phyloP scores from a whole-genome alignment of 2,113 vertebrate genomes.

The Arvicanthis niloticus region DNA sequence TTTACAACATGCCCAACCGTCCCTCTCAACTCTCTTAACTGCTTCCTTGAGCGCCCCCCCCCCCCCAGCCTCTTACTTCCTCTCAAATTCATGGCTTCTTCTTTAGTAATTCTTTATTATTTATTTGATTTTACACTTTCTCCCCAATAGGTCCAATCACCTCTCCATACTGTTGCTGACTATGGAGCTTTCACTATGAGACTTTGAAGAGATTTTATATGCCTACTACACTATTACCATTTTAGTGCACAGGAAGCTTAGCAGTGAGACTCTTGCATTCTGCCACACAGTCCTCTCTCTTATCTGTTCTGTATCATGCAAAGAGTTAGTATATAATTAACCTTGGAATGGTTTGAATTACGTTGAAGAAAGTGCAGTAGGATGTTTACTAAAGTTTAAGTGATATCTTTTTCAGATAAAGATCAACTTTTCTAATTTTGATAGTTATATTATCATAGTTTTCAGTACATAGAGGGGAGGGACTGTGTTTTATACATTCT shows the following conservation, averaged over 20 bases:
- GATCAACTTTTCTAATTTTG: not conserved
- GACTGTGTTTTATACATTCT: not conserved
- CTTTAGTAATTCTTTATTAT: too few species aligned
- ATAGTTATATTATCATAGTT: conserved; percentile 35
- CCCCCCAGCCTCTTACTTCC: too few species aligned
- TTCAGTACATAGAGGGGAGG: not conserved
- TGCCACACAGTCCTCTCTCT: not conserved
- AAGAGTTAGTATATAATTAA: not conserved
- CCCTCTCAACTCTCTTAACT: too few species aligned
- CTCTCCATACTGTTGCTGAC: not conserved
- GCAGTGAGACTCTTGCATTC: not conserved
- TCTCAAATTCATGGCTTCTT: too few species aligned
- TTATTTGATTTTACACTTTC: too few species aligned
- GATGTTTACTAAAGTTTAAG: not conserved
- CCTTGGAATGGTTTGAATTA: not conserved
- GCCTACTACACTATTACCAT: not conserved
- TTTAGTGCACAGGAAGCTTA: not conserved
- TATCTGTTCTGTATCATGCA: not conserved
- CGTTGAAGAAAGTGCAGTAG: conserved; percentile 15
- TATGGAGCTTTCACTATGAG: not conserved
- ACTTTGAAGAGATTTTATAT: not conserved
- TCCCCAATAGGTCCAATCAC: not conserved
- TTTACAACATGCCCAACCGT: too few species aligned
- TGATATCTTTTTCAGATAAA: not conserved
- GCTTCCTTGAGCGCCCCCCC: too few species aligned